Evolutionary conservation across 2,888 invertebrate genomes (phyloP).

Genomic region (Capitulum mitella): DNA sequence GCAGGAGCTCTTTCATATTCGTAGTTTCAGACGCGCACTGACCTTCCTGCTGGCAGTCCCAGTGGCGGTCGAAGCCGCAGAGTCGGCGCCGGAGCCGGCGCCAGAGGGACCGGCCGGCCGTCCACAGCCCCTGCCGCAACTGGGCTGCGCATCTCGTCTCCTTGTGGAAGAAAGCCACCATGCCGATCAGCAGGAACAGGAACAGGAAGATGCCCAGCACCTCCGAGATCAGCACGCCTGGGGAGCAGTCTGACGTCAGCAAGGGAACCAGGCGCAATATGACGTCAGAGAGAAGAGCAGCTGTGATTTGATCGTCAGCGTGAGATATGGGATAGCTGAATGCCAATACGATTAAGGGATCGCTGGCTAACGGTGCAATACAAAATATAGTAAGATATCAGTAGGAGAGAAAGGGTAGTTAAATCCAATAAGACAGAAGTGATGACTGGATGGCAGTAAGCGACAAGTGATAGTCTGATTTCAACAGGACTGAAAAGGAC

Average conservation of each 20-base stretch:
- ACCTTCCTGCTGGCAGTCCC: not conserved
- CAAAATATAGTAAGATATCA: too few relatives aligned
- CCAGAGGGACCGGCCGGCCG: not conserved
- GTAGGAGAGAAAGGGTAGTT: too few relatives aligned
- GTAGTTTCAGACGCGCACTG: not conserved
- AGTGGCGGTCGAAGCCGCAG: not conserved
- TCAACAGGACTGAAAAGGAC: too few relatives aligned
- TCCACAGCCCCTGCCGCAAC: not conserved
- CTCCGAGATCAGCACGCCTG: not conserved
- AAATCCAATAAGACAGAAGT: too few relatives aligned
- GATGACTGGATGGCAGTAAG: too few relatives aligned
- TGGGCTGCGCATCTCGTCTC: not conserved
- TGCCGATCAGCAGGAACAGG: not conserved
- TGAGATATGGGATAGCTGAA: too few relatives aligned
- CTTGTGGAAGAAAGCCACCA: not conserved
- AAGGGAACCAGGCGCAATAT: too few relatives aligned
- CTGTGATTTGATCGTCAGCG: too few relatives aligned
- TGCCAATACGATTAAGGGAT: too few relatives aligned
- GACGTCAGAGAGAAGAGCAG: too few relatives aligned
- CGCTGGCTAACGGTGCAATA: too few relatives aligned
- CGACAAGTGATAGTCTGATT: too few relatives aligned
- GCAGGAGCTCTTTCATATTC: not conserved
- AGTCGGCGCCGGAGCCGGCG: not conserved
- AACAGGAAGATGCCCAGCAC: constrained; percentile 1
- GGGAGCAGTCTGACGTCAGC: not conserved